phyloP scores from a whole-genome alignment of 2,113 vertebrate genomes.

The Chaetura pelagica region DNA sequence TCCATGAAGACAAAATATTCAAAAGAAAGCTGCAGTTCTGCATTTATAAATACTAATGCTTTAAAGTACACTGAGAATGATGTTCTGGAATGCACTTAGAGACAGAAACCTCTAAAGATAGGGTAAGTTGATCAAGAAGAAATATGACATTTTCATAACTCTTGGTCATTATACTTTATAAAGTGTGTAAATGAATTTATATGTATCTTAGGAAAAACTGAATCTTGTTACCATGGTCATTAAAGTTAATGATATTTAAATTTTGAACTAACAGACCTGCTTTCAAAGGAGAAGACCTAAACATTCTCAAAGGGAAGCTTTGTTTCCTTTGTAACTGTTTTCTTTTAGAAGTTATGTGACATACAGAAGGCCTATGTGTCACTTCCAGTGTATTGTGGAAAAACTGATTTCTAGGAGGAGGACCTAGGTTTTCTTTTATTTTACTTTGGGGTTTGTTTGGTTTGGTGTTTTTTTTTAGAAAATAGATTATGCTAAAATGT shows the following conservation, averaged over 20 bases:
- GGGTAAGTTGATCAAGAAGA: not conserved
- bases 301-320: not conserved
- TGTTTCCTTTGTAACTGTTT: not conserved
- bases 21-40: not conserved
- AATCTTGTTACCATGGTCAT: not conserved
- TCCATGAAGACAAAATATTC: not conserved
- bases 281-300: not conserved
- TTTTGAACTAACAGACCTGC: not conserved
- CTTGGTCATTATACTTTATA: not conserved
- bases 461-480: not conserved
- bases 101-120: not conserved
- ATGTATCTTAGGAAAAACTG: not conserved
- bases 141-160: not conserved
- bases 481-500: not conserved
- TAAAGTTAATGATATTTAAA: constrained; percentile 17
- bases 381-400: not conserved
- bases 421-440: not conserved
- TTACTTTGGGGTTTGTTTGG: not conserved
- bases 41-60: not conserved
- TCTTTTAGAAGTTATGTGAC: not conserved
- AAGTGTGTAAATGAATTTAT: not conserved
- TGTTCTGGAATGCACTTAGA: not conserved
- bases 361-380: not conserved
- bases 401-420: not conserved
- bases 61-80: not conserved